These are phyloP conservation scores for Drosophila asahinai DNA, from an alignment of 1,140 invertebrate species.

Conservation along the genomic window DNA sequence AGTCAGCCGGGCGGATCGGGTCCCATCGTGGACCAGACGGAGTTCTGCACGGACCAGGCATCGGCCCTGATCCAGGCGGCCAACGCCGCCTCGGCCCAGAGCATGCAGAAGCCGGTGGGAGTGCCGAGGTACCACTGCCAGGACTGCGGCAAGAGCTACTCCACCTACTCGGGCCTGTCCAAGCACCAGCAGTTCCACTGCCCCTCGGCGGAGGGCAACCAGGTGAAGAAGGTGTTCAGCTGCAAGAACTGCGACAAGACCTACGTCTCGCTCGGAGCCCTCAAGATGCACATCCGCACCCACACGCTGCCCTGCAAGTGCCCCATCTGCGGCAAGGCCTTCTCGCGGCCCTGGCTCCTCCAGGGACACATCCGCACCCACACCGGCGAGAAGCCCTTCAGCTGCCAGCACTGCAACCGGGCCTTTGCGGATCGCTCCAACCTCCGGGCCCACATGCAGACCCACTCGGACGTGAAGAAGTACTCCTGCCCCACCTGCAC, in stretches of 20 bases:
- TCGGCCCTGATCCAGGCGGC: constrained; percentile 78
- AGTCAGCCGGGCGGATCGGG: constrained; percentile 65
- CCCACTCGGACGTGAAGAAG: constrained; percentile 98
- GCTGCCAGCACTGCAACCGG: constrained; percentile 96
- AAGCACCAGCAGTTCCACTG: constrained; percentile 99
- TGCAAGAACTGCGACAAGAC: constrained; percentile 99
- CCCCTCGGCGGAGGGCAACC: constrained; percentile 91
- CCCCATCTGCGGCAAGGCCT: constrained; percentile 97
- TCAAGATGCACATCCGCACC: constrained; percentile 99
- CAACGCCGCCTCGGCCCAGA: constrained; percentile 71
- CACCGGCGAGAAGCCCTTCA: constrained; percentile 98
- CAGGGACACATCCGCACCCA: constrained; percentile 98
- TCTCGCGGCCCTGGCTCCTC: constrained; percentile 97
- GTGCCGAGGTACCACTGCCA: constrained; percentile 93
- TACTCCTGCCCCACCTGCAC: constrained; percentile 96
- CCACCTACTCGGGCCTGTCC: constrained; percentile 97
- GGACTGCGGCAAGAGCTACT: constrained; percentile 97
- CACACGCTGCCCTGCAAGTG: constrained; percentile 99
- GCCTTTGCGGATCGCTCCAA: constrained; percentile 99
- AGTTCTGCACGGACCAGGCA: constrained; percentile 78
- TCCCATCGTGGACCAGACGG: constrained; percentile 71
- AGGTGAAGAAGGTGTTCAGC: constrained; percentile 95
- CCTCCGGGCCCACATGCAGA: constrained; percentile 97
- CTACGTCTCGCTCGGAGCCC: constrained; percentile 96
- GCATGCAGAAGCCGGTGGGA: constrained; percentile 80